phyloP scores from a whole-genome alignment of 2,797 vertebrate species.

The Phylloscopus collybita region DNA sequence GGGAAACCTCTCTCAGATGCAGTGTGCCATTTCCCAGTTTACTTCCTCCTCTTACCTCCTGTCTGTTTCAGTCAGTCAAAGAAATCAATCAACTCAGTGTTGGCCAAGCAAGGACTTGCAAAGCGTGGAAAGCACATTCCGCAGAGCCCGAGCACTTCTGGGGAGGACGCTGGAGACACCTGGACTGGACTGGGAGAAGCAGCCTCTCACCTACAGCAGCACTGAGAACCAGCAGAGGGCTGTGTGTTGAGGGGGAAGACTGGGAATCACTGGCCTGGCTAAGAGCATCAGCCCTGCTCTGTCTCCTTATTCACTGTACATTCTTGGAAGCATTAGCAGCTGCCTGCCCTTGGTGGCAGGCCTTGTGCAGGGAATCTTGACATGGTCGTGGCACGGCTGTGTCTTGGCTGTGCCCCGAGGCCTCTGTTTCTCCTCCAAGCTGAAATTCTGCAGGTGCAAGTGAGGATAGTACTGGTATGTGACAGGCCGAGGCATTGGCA shows the following conservation, averaged over 20 bases:
- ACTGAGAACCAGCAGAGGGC: conserved; percentile 33
- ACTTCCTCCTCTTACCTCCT: conserved; percentile 62
- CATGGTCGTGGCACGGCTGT: not conserved
- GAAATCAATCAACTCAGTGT: conserved; percentile 34
- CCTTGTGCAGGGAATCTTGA: not conserved
- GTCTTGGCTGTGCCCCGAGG: not conserved
- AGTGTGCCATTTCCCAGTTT: conserved; percentile 62
- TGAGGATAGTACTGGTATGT: not conserved
- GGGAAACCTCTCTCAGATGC: conserved; percentile 36
- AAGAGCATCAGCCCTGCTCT: not conserved
- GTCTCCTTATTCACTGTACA: not conserved
- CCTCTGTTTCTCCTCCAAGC: not conserved
- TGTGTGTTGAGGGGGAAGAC: conserved; percentile 48
- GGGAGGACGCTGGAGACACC: conserved; percentile 26
- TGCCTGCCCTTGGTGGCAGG: conserved; percentile 25
- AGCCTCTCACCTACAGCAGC: conserved; percentile 25
- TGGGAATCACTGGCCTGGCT: not conserved
- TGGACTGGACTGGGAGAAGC: conserved; percentile 25
- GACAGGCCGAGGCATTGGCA: conserved; percentile 46
- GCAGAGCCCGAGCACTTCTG: not conserved
- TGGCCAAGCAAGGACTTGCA: conserved; percentile 35
- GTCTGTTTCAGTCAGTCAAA: conserved; percentile 49
- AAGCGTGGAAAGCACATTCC: not conserved
- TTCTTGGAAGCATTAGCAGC: conserved; percentile 28
- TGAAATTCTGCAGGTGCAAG: conserved; percentile 34